A percentile compares a stretch with the other conserved stretches of the same genome.
Evolutionary conservation across 2,797 vertebrate genomes (phyloP).

Genomic region (Lacerta viridis): DNA sequence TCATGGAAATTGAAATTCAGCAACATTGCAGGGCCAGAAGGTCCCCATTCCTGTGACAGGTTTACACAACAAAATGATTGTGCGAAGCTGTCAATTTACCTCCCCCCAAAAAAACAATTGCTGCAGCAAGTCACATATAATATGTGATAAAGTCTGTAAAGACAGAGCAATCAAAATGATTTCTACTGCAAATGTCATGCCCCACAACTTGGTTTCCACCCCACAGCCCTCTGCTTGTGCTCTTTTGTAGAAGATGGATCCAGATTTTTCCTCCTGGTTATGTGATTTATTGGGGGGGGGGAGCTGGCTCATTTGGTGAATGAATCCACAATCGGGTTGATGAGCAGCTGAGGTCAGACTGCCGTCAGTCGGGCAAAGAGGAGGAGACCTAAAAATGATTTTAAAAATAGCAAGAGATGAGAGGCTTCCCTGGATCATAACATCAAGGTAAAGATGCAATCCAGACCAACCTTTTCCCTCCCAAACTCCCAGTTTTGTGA

Average conservation of each 20-base stretch:
- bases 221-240: too few relatives aligned
- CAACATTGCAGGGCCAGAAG: not conserved
- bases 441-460: not conserved
- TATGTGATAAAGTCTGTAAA: not conserved
- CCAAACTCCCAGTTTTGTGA: too few relatives aligned
- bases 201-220: too few relatives aligned
- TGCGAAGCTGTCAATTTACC: too few relatives aligned
- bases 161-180: not conserved
- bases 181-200: not conserved
- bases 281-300: not conserved
- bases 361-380: too few relatives aligned
- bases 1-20: not conserved
- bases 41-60: too few relatives aligned
- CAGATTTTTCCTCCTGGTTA: too few relatives aligned
- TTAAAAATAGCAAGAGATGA: not conserved
- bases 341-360: not conserved
- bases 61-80: too few relatives aligned
- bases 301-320: not conserved
- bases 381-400: not conserved
- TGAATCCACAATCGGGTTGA: not conserved
- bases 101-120: not conserved
- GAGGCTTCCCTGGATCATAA: not conserved
- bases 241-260: not conserved
- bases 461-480: not conserved
- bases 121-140: not conserved